Base-by-base conservation (phyloP, 2,113 vertebrate species). In the Rostratula benghalensis region DNA sequence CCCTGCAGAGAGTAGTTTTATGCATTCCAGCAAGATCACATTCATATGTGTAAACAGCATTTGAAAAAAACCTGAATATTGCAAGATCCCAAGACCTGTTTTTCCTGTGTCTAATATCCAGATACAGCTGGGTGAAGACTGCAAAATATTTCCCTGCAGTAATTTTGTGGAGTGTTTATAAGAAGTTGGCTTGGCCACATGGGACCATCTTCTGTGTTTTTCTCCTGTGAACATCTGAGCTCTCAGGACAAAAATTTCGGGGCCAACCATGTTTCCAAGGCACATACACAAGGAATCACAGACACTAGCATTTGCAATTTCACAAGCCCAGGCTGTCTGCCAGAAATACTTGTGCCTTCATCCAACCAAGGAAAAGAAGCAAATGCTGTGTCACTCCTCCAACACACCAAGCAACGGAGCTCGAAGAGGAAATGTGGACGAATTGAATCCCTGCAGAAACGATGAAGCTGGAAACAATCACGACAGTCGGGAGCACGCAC, bases 301-400 rank as follows among this genome's bases (percentile, higher is more conserved):
- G 92, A 80, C 71, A 74, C 78, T 20, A 81, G 27, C 46, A 60
- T 77, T 82, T 74, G 61, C 79, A 91, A 46, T 81, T 86, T 90
- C 93, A 91, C 68, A 86, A 86, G 71, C 13, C 50, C n/a, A 86
- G 75, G n/a, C 64, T 87, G 33, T 28, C 73, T 93, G 85, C 94
- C 92, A 96, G 92, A 90, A 90, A 89, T 94, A 90, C 21, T 94
- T 90, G 30, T 56, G 70, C 83, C 35, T 94, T 90, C 73, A 94
- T 90, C 90, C 79, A 95, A 6, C 73, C 79, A 78, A 51, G 15
- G 73, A 93, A 95, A 89, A 93, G 92, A 95, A 94, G 53, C 39
- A 90, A 95, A 95, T 70, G 68, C 71, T 75, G 46, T 48, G 53
- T 90, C 83, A 87, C 39, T 89, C 59, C 87, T 90, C 68, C 71